Conservation (phyloP, 2,113 vertebrate species). For the Microtus oregoni region DNA sequence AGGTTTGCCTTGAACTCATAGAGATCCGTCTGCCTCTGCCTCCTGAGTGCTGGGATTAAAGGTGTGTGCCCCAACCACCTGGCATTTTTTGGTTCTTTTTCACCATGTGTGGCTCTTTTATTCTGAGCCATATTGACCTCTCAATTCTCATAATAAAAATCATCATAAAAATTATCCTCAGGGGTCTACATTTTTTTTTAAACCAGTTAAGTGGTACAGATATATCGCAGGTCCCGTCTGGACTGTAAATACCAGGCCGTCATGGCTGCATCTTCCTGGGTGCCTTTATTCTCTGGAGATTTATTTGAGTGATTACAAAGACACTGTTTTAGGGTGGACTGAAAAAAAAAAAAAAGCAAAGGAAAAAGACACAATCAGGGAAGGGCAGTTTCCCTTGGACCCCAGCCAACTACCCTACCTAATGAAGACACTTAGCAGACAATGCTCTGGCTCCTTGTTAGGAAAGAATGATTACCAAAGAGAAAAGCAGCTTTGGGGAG, state of each 20-base stretch:
- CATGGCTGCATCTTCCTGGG: background rate
- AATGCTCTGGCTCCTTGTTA: background rate
- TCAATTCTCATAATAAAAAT: background rate
- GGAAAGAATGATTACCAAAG: conserved; percentile 2
- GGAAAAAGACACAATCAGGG: background rate
- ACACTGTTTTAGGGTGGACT: background rate
- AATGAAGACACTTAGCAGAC: background rate
- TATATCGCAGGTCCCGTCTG: background rate
- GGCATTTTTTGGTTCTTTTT: background rate
- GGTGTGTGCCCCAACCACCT: background rate
- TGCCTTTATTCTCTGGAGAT: background rate
- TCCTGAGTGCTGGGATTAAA: background rate
- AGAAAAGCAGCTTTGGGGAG: background rate
- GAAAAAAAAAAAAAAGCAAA: background rate
- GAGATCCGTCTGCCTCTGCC: background rate
- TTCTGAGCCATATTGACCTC: background rate
- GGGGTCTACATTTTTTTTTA: background rate
- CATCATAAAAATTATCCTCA: background rate
- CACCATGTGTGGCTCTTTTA: background rate
- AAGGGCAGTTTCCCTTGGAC: background rate
- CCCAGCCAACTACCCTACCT: background rate
- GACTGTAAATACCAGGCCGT: background rate
- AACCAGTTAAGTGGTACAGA: background rate
- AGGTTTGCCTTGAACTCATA: background rate
- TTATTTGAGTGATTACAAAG: background rate